Evolutionary conservation across 2,113 vertebrate genomes (phyloP), one percentile per base, ranked within the genome.

Genomic region (Laticauda colubrina): DNA sequence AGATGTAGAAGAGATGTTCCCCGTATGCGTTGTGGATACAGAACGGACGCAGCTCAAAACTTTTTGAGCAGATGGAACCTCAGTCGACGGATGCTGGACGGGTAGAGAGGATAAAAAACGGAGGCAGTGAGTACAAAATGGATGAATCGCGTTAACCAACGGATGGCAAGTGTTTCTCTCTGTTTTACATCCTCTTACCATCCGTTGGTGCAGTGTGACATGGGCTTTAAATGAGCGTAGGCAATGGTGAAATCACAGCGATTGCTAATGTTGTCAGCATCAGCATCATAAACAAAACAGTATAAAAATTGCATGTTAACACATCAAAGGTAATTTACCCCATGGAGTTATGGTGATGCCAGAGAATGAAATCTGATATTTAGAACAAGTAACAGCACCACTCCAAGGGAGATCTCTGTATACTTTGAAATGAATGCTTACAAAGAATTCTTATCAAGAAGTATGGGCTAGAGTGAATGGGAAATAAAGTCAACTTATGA

Each of bases 381-480:
- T 20, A 34, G 53, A 75, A 75, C 43, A 43, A 43, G 39, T 24
- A 61, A 53, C 3, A 10, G 0, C 3, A 0, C 1, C 1, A 54
- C 55, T 55, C 56, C 34, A 9, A 0, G 2, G 53, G 43, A 57
- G 29, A 39, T 87, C 86, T 29, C 26, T 87, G 48, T 26, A 29
- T 4, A n/a, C 53, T 51, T 87, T 26, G 5, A 48, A 48, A 48
- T 14, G 3, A 48, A 48, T 48, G 39, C 85, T 45, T 86, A 12
- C 43, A 86, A 86, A 26, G 9, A 86, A 81, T 81, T 39, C 34
- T 9, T 81, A 81, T 81, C 34, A 39, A 81, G 75, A 81, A 21
- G 34, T 21, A 34, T 43, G 69, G 69, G 18, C 34, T 81, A 81
- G 18, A 39, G 18, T 81, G 34, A 34, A 81, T 81, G 75, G 75